Base-by-base conservation (phyloP, 2,888 invertebrate species). In the Axea sp. region DNA sequence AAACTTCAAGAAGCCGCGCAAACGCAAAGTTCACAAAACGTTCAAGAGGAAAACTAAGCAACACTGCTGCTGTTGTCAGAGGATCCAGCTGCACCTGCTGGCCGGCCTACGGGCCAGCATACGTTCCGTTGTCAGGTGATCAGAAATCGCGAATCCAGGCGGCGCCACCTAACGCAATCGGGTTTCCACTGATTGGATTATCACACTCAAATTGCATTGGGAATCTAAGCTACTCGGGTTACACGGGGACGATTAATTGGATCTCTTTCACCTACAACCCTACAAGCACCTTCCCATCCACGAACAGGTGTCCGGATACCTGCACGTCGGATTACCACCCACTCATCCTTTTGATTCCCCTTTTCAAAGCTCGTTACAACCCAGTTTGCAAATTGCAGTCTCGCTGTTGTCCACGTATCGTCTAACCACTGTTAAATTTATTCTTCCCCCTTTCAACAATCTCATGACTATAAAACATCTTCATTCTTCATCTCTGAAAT, bases 91-190 rank as follows among this genome's bases (percentile, higher is more conserved):
- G 55, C 86, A 86, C 67, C 78, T 86, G 53, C 82, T 86, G 28
- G 82, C 86, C 68, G 84, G 84, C 73, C 84, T 83, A 67, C 83
- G 82, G 67, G 83, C 79, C 79, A 84, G 81, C 73, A 49, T 85
- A 41, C 83, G 85, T 75, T 86, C 86, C 67, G 86, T 86, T 69
- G 84, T 86, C 79, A 86, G 86, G 86, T 86, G 84, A 53, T 62
- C 11, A 53, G 30, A 33, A n/a, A n/a, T n/a, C n/a, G n/a, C n/a
- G n/a, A n/a, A n/a, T n/a, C n/a, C n/a, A n/a, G n/a, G n/a, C n/a
- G n/a, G n/a, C n/a, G n/a, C n/a, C n/a, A n/a, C n/a, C n/a, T n/a
- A n/a, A n/a, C n/a, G n/a, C n/a, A n/a, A n/a, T n/a, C n/a, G 24
- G 39, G 15, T 67, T 67, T 57, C 47, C 2, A 11, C 30, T 59